Evolutionary conservation across 2,888 invertebrate species (phyloP), one percentile per base, ranked within the genome.

Genomic region (Lissonota sp.): DNA sequence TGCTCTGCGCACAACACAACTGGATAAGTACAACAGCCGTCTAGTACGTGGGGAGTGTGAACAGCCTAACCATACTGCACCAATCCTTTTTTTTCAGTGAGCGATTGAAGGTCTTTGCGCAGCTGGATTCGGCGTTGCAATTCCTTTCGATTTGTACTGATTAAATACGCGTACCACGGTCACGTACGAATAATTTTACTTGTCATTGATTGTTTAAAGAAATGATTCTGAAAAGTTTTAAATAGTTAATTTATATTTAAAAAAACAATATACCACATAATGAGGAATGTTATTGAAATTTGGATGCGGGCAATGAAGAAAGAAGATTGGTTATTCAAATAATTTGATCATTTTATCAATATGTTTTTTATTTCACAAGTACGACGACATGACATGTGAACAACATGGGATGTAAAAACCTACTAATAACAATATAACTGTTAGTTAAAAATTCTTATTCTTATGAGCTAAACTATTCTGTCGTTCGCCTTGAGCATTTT

Each of bases 21-120:
- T n/a, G n/a, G n/a, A n/a, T n/a, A n/a, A n/a, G n/a, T n/a, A n/a
- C n/a, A n/a, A n/a, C n/a, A n/a, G n/a, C n/a, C n/a, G n/a, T n/a
- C n/a, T n/a, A n/a, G n/a, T n/a, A n/a, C n/a, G n/a, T n/a, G n/a
- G n/a, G n/a, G n/a, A n/a, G n/a, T n/a, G n/a, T n/a, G n/a, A n/a
- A n/a, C n/a, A n/a, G n/a, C n/a, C n/a, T n/a, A n/a, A n/a, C n/a
- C n/a, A n/a, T n/a, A n/a, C n/a, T n/a, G n/a, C n/a, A n/a, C n/a
- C n/a, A n/a, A n/a, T n/a, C n/a, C n/a, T n/a, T n/a, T n/a, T n/a
- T n/a, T n/a, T n/a, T n/a, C n/a, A n/a, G n/a, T n/a, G n/a, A 42
- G 62, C 62, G 44, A 7, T 63, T 63, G 63, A 63, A 63, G n/a
- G 63, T 63, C 16, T 62, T 44, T 14, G 42, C 62, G 62, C 62